Evolutionary conservation across 2,113 vertebrate species (phyloP), one percentile per base, ranked within the genome.

Genomic region (Lasiurus borealis): DNA sequence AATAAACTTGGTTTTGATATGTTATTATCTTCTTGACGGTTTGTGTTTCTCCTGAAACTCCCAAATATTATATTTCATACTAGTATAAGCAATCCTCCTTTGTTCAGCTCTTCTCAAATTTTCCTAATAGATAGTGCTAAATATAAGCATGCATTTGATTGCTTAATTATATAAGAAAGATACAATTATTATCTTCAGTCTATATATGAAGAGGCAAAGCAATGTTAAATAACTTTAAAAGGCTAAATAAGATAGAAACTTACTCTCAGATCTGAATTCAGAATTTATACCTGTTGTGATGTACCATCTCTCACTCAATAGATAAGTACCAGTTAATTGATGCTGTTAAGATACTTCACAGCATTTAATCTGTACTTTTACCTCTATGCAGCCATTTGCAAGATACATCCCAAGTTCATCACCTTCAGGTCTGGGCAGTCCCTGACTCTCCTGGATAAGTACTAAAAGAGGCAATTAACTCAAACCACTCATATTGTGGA

Each of bases 391-490:
- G 71, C 15, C 66, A n/a, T 13, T 86, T 68, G 16, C 31, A 92
- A 57, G 54, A 57, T 89, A 50, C 48, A 44, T 69, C 27, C 27
- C 50, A 90, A 92, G 57, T 64, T 87, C 83, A 75, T 90, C 71
- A 82, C 62, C 75, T 88, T 92, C 54, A 69, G 52, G 64, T 81
- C 62, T 80, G 11, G 59, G 57, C 57, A 80, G 19, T 16, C 31
- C 62, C 31, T 87, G 13, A 71, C 52, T 71, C 31, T 78, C 68
- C 25, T 71, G 19, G 64, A 27, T 73, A 92, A 96, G 81, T 86
- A 96, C 71, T 92, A 88, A 73, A 73, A 92, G 46, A 66, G 71
- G 46, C 27, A 73, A 64, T 92, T 95, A 90, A 88, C 14, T 81
- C 84, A 88, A 77, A 57, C 52, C 76, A 78, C n/a, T 88, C 76